Evolutionary conservation across 2,797 vertebrate genomes (phyloP), one percentile per base, ranked within the genome.

Genomic region (Acipenser oxyrinchus): DNA sequence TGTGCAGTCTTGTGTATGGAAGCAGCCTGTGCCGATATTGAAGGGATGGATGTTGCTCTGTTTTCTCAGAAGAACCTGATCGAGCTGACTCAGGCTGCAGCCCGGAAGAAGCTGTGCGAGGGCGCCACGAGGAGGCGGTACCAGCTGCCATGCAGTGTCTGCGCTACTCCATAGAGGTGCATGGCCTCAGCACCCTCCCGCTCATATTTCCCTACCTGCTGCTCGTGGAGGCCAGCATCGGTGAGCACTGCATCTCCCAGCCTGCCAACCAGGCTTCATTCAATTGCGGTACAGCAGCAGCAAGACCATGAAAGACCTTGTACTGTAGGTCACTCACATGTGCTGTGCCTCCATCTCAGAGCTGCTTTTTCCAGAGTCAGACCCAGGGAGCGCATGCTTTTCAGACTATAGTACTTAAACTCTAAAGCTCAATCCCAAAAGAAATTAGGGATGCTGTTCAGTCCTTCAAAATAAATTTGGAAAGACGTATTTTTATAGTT

Each of bases 201-300:
- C 75, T 93, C 49, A 85, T 96, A 18, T 92, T 92, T 1, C 82
- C 89, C 59, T 94, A 93, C 81, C 84, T 98, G 73, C 83, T 95
- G 62, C 79, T 97, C 75, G 92, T 93, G 0, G 90, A 97, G 76
- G 91, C 90, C 18, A 91, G 89, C 76, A 78, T 89, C 61, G 94
- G 94, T 96, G 72, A 93, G 93, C 72, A 37, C 37, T 37, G 37
- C 37, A 37, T 4, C 37, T 37, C 52, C 72, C 37, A 37, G 37
- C 37, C 37, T 37, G 37, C 37, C 37, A 37, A 5, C 5, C 37
- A 37, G 37, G 37, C 37, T 60, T 60, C 50, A 9, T 10, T 6
- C 51, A 3, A 4, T 6, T 13, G 13, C 4, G 7, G 48, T 18
- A 10, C 51, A 18, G 10, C 10, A 15, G 48, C 18, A 6, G 13